Evolutionary conservation across 1,140 invertebrate species (phyloP).

Genomic region (Panulirus ornatus): DNA sequence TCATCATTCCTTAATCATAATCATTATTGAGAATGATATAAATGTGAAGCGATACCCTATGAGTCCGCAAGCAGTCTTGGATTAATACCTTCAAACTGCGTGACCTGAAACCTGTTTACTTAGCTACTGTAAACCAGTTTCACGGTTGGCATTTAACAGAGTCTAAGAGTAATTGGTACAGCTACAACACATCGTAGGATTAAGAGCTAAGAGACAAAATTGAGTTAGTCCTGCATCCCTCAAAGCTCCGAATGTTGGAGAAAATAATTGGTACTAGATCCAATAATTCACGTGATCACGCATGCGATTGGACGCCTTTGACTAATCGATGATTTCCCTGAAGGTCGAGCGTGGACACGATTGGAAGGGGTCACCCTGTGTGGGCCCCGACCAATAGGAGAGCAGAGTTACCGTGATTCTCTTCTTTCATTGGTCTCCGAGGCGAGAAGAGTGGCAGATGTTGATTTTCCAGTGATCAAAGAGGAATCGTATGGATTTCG

Average conservation of each 20-base stretch:
- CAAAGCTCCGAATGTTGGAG: neutral
- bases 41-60: no score
- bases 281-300: constrained; percentile 20
- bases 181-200: neutral
- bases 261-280: constrained; percentile 5
- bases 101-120: no score
- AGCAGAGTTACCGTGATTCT: neutral
- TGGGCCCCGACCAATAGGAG: neutral
- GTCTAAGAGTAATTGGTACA: neutral
- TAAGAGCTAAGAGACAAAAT: neutral
- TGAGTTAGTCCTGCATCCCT: neutral
- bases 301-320: neutral
- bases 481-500: no score
- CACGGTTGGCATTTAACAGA: no score
- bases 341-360: neutral
- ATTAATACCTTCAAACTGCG: no score
- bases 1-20: no score
- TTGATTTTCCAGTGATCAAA: no score
- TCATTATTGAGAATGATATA: no score
- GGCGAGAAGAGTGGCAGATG: no score
- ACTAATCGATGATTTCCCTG: neutral
- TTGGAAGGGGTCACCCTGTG: neutral
- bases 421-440: neutral
- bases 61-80: no score
- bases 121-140: no score